A percentile compares a stretch with the other conserved stretches of the same genome.
These are phyloP conservation scores for Muscidifurax raptorellus DNA, from an alignment of 1,140 invertebrate species.

Conservation along the genomic window DNA sequence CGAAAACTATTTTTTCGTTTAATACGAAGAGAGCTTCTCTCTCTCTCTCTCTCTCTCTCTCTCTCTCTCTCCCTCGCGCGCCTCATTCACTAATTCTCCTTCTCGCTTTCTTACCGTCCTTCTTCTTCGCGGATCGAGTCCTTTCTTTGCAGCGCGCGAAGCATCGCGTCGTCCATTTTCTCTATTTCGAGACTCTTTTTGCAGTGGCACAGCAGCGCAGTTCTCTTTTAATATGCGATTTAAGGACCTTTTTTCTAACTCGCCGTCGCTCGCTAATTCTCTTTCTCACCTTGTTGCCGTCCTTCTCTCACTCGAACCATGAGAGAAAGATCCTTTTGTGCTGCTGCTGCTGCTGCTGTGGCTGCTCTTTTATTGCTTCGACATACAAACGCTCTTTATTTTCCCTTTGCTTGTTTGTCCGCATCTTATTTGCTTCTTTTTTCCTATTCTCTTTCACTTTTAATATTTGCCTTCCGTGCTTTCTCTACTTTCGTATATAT, in stretches of 20 bases:
- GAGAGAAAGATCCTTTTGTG: neutral
- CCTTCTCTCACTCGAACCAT: constrained; percentile 14
- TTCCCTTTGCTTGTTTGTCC: constrained; percentile 45
- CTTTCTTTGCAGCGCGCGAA: neutral
- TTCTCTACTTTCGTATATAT: neutral
- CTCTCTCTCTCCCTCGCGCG: neutral
- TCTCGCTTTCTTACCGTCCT: constrained; percentile 48
- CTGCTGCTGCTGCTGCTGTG: neutral
- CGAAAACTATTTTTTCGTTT: constrained; percentile 25
- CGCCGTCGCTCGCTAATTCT: constrained; percentile 51
- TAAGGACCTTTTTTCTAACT: constrained; percentile 41
- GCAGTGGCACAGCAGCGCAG: neutral
- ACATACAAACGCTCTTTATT: constrained; percentile 54
- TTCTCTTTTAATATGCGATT: constrained; percentile 41
- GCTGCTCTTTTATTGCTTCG: constrained; percentile 46
- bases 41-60: constrained; percentile 3
- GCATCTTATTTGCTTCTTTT: constrained; percentile 32
- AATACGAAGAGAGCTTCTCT: neutral
- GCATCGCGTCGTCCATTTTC: constrained; percentile 2
- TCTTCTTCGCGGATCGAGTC: constrained; percentile 26
- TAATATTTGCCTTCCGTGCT: constrained; percentile 41
- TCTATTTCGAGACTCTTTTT: constrained; percentile 8
- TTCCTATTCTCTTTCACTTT: constrained; percentile 47
- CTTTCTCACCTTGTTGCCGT: constrained; percentile 47
- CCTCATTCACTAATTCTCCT: constrained; percentile 44